phyloP scores from a whole-genome alignment of 2,113 vertebrate genomes.

The Pachypanchax playfairii region DNA sequence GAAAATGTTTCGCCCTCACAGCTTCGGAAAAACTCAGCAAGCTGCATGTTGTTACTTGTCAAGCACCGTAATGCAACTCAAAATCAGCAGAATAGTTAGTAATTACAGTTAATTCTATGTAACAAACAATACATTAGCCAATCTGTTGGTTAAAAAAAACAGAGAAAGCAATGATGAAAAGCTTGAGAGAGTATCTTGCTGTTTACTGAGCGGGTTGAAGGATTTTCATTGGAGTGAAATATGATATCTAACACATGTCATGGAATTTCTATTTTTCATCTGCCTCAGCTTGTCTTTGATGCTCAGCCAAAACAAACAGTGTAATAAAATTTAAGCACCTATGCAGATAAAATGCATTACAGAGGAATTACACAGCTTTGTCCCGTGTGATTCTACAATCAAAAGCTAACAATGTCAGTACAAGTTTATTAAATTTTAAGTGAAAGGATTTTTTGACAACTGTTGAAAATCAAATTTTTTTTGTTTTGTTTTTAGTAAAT shows the following conservation, averaged over 20 bases:
- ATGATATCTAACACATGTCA: slow-evolving; percentile 58
- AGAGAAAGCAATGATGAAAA: slow-evolving; percentile 33
- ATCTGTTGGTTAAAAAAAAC: slow-evolving; percentile 6
- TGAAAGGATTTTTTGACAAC: no score
- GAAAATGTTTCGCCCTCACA: no score
- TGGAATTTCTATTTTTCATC: slow-evolving; percentile 61
- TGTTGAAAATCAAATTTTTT: no score
- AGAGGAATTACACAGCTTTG: slow-evolving; percentile 60
- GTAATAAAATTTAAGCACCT: slow-evolving; percentile 43
- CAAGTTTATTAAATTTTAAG: not conserved
- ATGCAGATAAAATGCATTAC: slow-evolving; percentile 47
- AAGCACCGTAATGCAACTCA: slow-evolving; percentile 16
- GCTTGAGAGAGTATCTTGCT: slow-evolving; percentile 14
- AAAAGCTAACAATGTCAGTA: slow-evolving; percentile 21
- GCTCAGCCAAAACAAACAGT: slow-evolving; percentile 54
- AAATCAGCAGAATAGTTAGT: slow-evolving; percentile 14
- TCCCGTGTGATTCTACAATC: slow-evolving; percentile 27
- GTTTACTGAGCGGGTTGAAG: slow-evolving; percentile 31
- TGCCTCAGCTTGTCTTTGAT: slow-evolving; percentile 54
- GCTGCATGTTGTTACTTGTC: slow-evolving; percentile 35
- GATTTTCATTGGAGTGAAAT: slow-evolving; percentile 54
- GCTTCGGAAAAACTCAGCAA: slow-evolving; percentile 10
- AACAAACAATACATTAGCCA: slow-evolving; percentile 1
- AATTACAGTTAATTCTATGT: slow-evolving; percentile 2
- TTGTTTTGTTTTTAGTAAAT: not conserved